These are phyloP conservation scores for Eristalis tenax DNA, from an alignment of 2,888 invertebrate species.

Conservation along the genomic window DNA sequence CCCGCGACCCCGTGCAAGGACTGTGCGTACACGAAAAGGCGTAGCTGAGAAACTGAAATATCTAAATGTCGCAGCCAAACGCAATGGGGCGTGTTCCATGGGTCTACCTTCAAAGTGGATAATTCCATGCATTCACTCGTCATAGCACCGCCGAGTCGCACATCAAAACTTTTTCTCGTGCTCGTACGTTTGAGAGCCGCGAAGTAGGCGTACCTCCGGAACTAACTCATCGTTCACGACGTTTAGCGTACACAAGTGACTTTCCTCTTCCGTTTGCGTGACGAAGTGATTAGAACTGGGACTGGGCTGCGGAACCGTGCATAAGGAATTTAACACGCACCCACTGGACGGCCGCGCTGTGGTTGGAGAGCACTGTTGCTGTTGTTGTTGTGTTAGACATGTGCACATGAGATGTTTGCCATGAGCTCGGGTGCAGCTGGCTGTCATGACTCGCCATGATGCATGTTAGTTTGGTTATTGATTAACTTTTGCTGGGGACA, in stretches of 20 bases:
- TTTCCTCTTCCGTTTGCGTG: constrained; percentile 68
- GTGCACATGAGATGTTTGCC: neutral
- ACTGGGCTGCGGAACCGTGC: constrained; percentile 13
- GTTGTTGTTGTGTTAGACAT: neutral
- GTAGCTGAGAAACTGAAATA: constrained; percentile 52
- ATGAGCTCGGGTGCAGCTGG: neutral
- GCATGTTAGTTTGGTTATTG: neutral
- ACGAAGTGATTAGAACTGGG: constrained; percentile 51
- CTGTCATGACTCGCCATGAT: neutral
- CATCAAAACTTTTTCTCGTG: neutral
- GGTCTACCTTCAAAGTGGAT: constrained; percentile 50
- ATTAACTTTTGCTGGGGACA: neutral
- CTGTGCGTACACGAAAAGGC: constrained; percentile 13
- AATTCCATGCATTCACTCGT: constrained; percentile 29
- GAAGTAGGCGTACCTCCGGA: constrained; percentile 68
- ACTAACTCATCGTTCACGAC: constrained; percentile 69
- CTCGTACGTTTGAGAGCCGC: constrained; percentile 27
- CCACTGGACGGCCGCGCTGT: neutral
- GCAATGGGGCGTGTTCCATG: constrained; percentile 52
- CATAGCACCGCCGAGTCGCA: neutral
- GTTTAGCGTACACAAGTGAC: constrained; percentile 69
- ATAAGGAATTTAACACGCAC: constrained; percentile 60
- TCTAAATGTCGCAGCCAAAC: constrained; percentile 54
- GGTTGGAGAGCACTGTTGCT: neutral
- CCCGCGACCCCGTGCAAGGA: neutral